Evolutionary conservation across 2,113 vertebrate species (phyloP), one percentile per base, ranked within the genome.

Genomic region (Erinaceus europaeus): DNA sequence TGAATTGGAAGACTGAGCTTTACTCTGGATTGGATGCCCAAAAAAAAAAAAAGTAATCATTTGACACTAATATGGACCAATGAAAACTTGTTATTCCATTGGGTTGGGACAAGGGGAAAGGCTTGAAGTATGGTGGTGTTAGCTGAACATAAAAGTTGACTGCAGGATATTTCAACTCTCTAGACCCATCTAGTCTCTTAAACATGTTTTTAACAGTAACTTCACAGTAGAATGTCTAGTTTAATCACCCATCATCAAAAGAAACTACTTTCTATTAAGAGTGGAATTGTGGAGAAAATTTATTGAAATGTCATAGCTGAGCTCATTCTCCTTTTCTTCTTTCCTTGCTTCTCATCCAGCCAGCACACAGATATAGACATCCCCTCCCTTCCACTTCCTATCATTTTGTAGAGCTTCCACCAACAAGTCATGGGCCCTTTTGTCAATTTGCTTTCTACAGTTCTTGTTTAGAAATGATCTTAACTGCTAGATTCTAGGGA

Each of bases 191-290:
- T 90, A 93, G 86, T 85, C 83, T 81, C 72, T 94, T 93, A 69
- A 88, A 86, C 73, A 85, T 92, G 32, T 59, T 92, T n/a, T 92
- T 90, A 91, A 95, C 94, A 92, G 62, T 52, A 82, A 85, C 79
- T 93, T 94, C 88, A 88, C 68, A 79, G n/a, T 74, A 72, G 75
- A 88, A 83, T 90, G 75, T 90, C 57, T 76, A 92, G 71, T 94
- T 95, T 90, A 92, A 68, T 71, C 73, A 53, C 48, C 46, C 55
- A 86, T 77, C 88, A 94, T 92, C 83, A 90, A 96, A 95, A 89
- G 94, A 95, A 90, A 87, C 57, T 90, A 79, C 79, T 92, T 88
- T 93, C 92, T 90, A 93, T 94, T 93, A 90, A 94, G 67, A 90
- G 32, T 40, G 8, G 67, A 71, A 88, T 86, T 95, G 76, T 76